Conservation (phyloP, 2,113 vertebrate genomes). For the Pseudopodoces humilis region DNA sequence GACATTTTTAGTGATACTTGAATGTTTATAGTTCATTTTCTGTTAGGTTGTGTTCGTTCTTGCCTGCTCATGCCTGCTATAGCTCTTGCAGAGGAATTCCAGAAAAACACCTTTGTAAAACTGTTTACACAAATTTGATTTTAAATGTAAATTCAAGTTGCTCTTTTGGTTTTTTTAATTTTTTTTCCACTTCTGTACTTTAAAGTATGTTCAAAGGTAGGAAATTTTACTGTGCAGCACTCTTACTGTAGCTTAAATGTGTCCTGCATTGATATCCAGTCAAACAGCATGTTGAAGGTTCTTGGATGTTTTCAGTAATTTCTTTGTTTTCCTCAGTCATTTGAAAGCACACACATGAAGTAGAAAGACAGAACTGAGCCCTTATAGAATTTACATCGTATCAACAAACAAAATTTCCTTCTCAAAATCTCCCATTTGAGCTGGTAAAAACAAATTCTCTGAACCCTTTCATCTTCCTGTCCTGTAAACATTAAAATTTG, state of each 20-base stretch:
- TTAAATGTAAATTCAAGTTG: background rate
- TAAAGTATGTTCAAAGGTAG: background rate
- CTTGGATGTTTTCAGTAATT: background rate
- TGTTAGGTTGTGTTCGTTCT: conserved; percentile 10
- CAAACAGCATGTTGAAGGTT: background rate
- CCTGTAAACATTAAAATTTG: background rate
- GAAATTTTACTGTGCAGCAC: background rate
- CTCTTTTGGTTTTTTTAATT: background rate
- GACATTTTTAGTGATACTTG: conserved; percentile 28
- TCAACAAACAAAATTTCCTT: background rate
- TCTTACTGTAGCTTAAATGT: background rate
- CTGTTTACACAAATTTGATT: background rate
- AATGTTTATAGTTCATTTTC: conserved; percentile 52
- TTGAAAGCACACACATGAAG: background rate
- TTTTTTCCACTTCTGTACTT: background rate
- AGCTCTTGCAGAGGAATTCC: background rate
- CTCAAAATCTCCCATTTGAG: background rate
- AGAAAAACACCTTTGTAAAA: background rate
- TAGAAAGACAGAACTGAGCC: background rate
- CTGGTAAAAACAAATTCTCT: background rate
- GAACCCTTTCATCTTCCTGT: background rate
- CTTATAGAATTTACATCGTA: background rate
- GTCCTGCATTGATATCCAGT: background rate
- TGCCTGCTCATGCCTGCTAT: background rate
- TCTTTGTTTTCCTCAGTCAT: background rate